These are phyloP conservation scores for Heliopora coerulea DNA, from an alignment of 92 coral and sea anemone genomes.

Conservation along the genomic window DNA sequence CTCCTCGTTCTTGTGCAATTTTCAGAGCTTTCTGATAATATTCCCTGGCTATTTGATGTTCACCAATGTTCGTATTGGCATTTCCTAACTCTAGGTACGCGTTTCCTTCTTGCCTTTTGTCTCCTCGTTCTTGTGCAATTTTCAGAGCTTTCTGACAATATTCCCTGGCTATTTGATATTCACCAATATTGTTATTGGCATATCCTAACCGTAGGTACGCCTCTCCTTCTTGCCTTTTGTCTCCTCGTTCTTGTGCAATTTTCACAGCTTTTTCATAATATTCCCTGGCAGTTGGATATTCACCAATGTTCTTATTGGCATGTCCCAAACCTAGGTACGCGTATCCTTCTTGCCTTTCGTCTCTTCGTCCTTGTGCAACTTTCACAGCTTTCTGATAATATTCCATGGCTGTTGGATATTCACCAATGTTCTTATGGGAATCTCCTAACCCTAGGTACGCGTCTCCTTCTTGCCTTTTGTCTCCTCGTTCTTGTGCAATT, in stretches of 20 bases:
- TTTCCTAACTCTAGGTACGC: constrained; percentile 37
- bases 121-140: neutral
- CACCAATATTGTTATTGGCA: neutral
- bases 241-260: constrained; percentile 7
- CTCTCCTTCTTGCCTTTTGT: constrained; percentile 34
- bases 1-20: constrained; percentile 14
- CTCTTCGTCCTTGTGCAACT: neutral
- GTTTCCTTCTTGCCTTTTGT: constrained; percentile 44
- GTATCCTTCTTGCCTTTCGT: neutral
- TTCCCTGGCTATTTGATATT: constrained; percentile 20
- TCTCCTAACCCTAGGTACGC: too few relatives aligned
- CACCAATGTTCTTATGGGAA: neutral
- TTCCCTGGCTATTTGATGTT: constrained; percentile 5
- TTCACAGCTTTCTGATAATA: neutral
- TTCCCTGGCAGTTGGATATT: neutral
- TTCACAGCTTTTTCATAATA: constrained; percentile 2
- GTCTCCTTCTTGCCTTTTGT: too few relatives aligned
- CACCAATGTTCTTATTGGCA: neutral
- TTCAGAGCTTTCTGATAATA: constrained; percentile 1
- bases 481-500: too few relatives aligned
- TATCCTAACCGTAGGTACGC: constrained; percentile 6
- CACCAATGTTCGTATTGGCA: constrained; percentile 7
- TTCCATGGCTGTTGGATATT: neutral
- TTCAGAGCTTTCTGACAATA: constrained; percentile 24
- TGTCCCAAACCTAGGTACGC: neutral